Conservation (phyloP, 1,140 invertebrate genomes). For the Holcopasites calliopsidis region DNA sequence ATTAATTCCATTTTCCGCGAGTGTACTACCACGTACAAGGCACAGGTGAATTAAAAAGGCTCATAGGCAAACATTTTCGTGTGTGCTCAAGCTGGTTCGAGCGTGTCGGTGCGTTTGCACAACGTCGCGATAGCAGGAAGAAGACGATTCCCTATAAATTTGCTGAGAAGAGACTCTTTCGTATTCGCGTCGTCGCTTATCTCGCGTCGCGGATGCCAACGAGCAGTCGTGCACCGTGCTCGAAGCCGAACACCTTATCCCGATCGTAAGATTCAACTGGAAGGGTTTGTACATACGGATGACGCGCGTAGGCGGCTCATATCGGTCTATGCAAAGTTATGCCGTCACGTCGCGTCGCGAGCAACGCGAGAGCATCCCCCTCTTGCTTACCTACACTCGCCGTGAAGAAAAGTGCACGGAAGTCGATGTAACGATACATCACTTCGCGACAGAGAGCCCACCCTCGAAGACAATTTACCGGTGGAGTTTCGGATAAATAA, state of each 20-base stretch:
- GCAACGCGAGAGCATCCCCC: conserved; percentile 48
- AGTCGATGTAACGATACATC: conserved; percentile 59
- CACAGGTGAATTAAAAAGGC: conserved; percentile 3
- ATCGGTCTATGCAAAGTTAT: conserved; percentile 63
- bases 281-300: conserved; percentile 61
- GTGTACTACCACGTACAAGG: background rate
- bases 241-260: conserved; percentile 54
- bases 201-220: conserved; percentile 55
- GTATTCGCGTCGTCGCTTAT: conserved; percentile 63
- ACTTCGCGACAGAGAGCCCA: conserved; percentile 22
- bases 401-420: conserved; percentile 50
- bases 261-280: conserved; percentile 60
- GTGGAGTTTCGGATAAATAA: conserved; percentile 55
- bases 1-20: background rate
- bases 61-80: no score
- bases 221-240: conserved; percentile 46
- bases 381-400: conserved; percentile 44
- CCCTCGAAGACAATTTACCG: conserved; percentile 50
- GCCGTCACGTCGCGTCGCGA: conserved; percentile 46
- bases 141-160: conserved; percentile 56
- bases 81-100: no score
- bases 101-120: background rate
- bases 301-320: conserved; percentile 55
- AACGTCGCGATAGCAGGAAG: conserved; percentile 14
- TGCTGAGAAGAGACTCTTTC: conserved; percentile 42